Base-by-base conservation (phyloP, 2,888 invertebrate genomes). In the Torymus auratus region DNA sequence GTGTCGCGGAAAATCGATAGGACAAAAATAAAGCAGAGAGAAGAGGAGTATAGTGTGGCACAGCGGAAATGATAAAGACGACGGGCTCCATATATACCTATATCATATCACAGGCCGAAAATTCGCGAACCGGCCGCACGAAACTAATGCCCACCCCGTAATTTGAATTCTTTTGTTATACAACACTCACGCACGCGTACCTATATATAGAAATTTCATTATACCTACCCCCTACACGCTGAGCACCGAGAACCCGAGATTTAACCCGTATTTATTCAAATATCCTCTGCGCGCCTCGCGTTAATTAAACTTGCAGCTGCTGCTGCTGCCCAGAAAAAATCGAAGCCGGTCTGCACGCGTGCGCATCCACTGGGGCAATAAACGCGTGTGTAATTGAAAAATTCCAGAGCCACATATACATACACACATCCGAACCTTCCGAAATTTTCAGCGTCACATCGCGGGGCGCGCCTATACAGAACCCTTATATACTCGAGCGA, bases 241-340 rank as follows among this genome's bases (percentile, higher is more conserved):
- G 20, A 20, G 52, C 28, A 13, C 13, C 20, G 20, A 20, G 20
- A 41, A 12, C 3, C n/a, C 60, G 65, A 53, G 78, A 78, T 78
- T 78, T 72, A 67, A 55, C 60, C 53, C 67, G 67, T 65, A 67
- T 78, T 78, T 78, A 78, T 78, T 72, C 67, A 78, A 72, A 78
- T 71, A 17, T 62, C 55, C 15, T 68, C 72, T 79, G 28, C 28
- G 28, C 28, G 28, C 3, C n/a, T n/a, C n/a, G n/a, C 67, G 61
- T 79, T 73, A 68, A 79, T 73, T 73, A 72, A 79, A 68, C 70
- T n/a, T n/a, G 53, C 41, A 14, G 50, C 28, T 28, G 28, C 28
- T 2, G 52, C 41, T 60, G 11, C 12, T 14, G n/a, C 4, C 20
- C 14, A 5, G 13, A 3, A 72, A 72, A 67, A 60, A 72, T 72